Base-by-base conservation (phyloP, 64 coral and sea anemone species). In the Acropora tenuis region DNA sequence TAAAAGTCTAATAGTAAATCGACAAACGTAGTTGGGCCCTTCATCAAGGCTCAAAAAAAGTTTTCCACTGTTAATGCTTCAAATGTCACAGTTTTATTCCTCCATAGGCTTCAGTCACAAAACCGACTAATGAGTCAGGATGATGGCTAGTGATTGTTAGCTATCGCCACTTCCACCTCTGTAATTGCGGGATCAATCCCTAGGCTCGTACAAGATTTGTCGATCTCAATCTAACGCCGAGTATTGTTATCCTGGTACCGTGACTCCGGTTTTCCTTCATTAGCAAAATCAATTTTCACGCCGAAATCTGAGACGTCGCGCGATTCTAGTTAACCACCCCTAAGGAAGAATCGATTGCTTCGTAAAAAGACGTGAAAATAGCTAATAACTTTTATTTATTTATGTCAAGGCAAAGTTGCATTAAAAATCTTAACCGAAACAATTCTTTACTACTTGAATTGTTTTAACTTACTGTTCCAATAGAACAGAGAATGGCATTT, bases 401-500 rank as follows among this genome's bases (percentile, higher is more conserved):
- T 69, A 69, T 69, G 67, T 69, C 67, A 69, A 15, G 67, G n/a
- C 67, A 69, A 69, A 69, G 67, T 7, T 69, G 67, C 67, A 20
- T 13, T 69, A 69, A 69, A 69, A 69, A 69, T 69, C 80, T 61
- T 61, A 20, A 41, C 20, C 80, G 1, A 82, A 41, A 61, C 80
- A 8, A 60, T 61, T 82, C 80, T 16, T 59, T 82, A 82, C 52
- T 52, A 69, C 18, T 46, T 41, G 47, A 52, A 59, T 55, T 66
- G 55, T 69, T 19, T 90, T 44, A 43, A 82, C 88, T 90, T 82
- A 90, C 88, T 43, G 88, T 90, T 41, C 88, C 88, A 2, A 90
- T 61, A 73, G 88, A 90, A 69, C 18, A 49, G 47, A 90, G 59
- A 73, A 90, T 90, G 46, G 88, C 88, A 73, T 90, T 90, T 71